Evolutionary conservation across 2,797 vertebrate genomes (phyloP).

Genomic region (Synaphobranchus kaupii): DNA sequence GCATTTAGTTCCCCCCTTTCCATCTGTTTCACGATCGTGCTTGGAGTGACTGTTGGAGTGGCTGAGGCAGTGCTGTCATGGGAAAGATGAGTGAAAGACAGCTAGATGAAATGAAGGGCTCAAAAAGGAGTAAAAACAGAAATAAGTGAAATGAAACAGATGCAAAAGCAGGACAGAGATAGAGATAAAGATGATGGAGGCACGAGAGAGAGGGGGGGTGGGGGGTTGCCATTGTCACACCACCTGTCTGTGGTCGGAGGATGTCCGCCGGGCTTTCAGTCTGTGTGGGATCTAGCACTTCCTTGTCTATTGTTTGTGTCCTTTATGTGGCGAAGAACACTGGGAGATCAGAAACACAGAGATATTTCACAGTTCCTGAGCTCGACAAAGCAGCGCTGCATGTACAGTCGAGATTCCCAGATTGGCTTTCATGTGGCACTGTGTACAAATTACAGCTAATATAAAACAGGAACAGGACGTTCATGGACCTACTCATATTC

Average conservation of each 20-base stretch:
- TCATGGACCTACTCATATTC: background rate
- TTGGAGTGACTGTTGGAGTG: background rate
- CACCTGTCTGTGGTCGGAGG: constrained; percentile 57
- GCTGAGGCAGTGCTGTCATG: background rate
- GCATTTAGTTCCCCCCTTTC: background rate
- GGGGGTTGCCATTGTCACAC: constrained; percentile 44
- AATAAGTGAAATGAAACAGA: background rate
- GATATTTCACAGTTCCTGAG: constrained; percentile 59
- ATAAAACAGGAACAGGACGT: background rate
- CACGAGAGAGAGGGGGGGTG: background rate
- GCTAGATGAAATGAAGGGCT: background rate
- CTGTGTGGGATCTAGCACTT: constrained; percentile 20
- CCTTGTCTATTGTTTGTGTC: constrained; percentile 50
- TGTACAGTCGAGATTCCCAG: constrained; percentile 50
- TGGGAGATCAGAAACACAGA: constrained; percentile 47
- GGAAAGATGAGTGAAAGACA: constrained; percentile 20
- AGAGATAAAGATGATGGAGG: constrained; percentile 28
- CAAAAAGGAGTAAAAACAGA: background rate
- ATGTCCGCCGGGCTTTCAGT: constrained; percentile 49
- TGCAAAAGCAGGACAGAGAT: background rate
- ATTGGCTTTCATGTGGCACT: constrained; percentile 42
- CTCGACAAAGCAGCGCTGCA: constrained; percentile 48
- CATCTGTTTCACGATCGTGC: background rate
- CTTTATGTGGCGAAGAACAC: constrained; percentile 57
- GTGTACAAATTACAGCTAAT: constrained; percentile 9